Conservation (phyloP, 2,888 invertebrate genomes). For the Hedya salicella region DNA sequence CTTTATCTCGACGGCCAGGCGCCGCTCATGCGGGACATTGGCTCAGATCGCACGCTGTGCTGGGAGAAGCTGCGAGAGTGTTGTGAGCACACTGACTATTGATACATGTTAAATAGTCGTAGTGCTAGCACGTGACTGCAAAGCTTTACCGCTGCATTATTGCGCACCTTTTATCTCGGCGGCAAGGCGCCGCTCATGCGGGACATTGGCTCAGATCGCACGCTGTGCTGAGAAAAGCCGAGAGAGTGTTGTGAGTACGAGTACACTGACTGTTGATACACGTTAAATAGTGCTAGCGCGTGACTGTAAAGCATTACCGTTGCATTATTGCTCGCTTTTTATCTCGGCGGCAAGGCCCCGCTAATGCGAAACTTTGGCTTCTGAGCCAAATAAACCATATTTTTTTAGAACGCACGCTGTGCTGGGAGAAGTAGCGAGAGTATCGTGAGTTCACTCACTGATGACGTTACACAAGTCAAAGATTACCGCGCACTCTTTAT, state of each 20-base stretch:
- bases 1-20: conserved; percentile 46
- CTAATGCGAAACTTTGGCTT: too few species aligned
- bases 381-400: too few species aligned
- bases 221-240: conserved; percentile 1
- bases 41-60: conserved; percentile 14
- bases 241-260: conserved; percentile 1
- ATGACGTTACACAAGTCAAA: too few species aligned
- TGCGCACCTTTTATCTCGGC: conserved; percentile 45
- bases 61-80: conserved; percentile 13
- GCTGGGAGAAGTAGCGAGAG: too few species aligned
- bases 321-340: conserved; percentile 43
- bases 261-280: too few species aligned
- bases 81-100: too few species aligned
- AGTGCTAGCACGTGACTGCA: conserved; percentile 9
- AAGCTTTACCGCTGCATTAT: conserved; percentile 31
- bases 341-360: conserved; percentile 36
- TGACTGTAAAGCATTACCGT: conserved; percentile 14
- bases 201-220: conserved; percentile 39
- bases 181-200: conserved; percentile 44
- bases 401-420: too few species aligned
- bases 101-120: too few species aligned
- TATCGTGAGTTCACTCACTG: too few species aligned
- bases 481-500: too few species aligned
- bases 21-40: conserved; percentile 45
- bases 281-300: too few species aligned